A percentile compares a stretch with the other conserved stretches of the same genome.
Conservation (phyloP, 2,797 vertebrate species). For the Sebastes umbrosus region DNA sequence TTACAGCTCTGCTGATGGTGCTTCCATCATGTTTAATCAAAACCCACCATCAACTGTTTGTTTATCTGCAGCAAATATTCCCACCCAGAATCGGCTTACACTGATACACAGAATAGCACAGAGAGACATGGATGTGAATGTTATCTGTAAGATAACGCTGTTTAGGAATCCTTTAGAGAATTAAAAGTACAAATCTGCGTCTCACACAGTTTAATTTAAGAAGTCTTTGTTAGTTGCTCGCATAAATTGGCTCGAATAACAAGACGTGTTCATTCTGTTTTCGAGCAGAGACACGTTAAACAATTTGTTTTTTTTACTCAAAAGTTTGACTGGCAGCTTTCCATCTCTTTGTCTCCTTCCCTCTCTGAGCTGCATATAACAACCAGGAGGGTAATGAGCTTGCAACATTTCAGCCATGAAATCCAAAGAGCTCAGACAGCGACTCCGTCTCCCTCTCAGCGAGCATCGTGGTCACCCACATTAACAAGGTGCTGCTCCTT, state of each 20-base stretch:
- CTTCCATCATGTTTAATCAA: slow-evolving; percentile 50
- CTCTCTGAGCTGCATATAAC: slow-evolving; percentile 2
- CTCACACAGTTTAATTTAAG: neutral
- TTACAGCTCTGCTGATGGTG: slow-evolving; percentile 19
- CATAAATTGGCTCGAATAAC: neutral
- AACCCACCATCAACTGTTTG: slow-evolving; percentile 15
- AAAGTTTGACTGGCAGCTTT: slow-evolving; percentile 24
- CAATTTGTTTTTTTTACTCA: neutral
- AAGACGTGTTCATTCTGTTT: slow-evolving; percentile 9
- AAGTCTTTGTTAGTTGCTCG: neutral
- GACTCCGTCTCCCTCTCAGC: slow-evolving; percentile 1
- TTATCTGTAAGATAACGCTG: neutral
- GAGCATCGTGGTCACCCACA: slow-evolving; percentile 4
- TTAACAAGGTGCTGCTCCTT: slow-evolving; percentile 20
- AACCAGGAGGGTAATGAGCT: slow-evolving; percentile 25
- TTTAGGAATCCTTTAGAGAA: neutral
- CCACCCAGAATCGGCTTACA: slow-evolving; percentile 11
- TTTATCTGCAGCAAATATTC: slow-evolving; percentile 34
- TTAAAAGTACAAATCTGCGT: neutral
- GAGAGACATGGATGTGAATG: slow-evolving; percentile 16
- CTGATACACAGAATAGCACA: slow-evolving; percentile 1
- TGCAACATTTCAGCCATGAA: slow-evolving; percentile 31
- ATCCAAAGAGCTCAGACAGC: slow-evolving; percentile 10
- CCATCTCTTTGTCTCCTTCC: slow-evolving; percentile 15
- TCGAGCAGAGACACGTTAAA: slow-evolving; percentile 18